phyloP scores from a whole-genome alignment of 2,113 vertebrate species.

The Rana temporaria region DNA sequence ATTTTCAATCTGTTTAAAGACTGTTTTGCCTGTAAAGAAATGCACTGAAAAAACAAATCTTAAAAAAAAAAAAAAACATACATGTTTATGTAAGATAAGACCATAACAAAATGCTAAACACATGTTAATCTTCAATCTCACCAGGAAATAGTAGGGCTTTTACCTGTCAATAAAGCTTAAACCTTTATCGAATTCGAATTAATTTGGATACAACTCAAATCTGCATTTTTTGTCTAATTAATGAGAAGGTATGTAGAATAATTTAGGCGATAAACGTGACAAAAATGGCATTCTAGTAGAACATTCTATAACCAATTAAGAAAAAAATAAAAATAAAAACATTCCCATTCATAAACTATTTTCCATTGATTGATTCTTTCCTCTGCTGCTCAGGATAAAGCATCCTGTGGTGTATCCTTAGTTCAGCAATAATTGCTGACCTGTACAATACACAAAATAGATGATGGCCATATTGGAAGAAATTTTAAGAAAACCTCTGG shows the following conservation, averaged over 20 bases:
- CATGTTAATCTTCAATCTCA: background rate
- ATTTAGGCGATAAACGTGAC: background rate
- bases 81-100: background rate
- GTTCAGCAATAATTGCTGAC: conserved; percentile 12
- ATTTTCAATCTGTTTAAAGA: no score
- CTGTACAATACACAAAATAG: background rate
- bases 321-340: no score
- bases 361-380: conserved; percentile 5
- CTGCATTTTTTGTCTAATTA: no score
- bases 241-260: background rate
- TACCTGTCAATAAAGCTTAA: conserved; percentile 1
- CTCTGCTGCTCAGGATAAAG: background rate
- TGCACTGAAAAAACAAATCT: no score
- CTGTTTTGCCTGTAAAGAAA: no score
- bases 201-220: no score
- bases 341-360: conserved; percentile 24
- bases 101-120: background rate
- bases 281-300: background rate
- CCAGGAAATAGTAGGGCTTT: background rate
- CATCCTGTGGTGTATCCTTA: conserved; percentile 18
- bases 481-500: conserved; percentile 6
- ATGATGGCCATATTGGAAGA: conserved; percentile 15
- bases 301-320: conserved; percentile 1
- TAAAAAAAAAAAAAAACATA: no score
- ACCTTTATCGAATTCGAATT: background rate